Base-by-base conservation (phyloP, 2,888 invertebrate species). In the Mayetiola destructor region DNA sequence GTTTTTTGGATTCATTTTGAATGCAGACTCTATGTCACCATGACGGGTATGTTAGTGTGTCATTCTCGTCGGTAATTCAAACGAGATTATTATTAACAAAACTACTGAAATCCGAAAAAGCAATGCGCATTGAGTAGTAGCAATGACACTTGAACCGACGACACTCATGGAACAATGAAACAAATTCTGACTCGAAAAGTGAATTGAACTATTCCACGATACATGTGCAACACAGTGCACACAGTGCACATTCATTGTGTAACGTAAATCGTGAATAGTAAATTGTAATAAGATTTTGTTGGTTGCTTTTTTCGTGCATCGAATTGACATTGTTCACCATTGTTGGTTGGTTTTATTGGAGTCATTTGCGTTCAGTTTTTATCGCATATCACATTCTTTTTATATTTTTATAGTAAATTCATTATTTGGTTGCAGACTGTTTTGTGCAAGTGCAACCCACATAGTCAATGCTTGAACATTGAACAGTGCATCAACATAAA, bases 341-440 rank as follows among this genome's bases (percentile, higher is more conserved):
- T 42, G 42, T 42, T 42, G 42, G 23, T 48, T 48, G 48, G 3
- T 48, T 48, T 48, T 48, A 48, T 48, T n/a, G 2, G 27, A 27
- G 48, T 48, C 23, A 48, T 48, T 48, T 48, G 27, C 48, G 48
- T 40, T n/a, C n/a, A n/a, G n/a, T n/a, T 21, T 39, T 39, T 39
- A 39, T 39, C 39, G 39, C 23, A 42, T 42, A 42, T 42, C 23
- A 42, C 42, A 42, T 23, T 42, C 23, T 42, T n/a, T n/a, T n/a
- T n/a, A n/a, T n/a, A n/a, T n/a, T n/a, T n/a, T n/a, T n/a, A n/a
- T n/a, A n/a, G n/a, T n/a, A n/a, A n/a, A n/a, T n/a, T n/a, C n/a
- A n/a, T n/a, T 42, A 42, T 42, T 21, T 42, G 42, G 23, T 42
- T 21, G 23, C 42, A 42, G 42, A 42, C 42, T 42, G 42, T 42